Evolutionary conservation across 2,113 vertebrate species (phyloP).

Genomic region (Brienomyrus longianalis): DNA sequence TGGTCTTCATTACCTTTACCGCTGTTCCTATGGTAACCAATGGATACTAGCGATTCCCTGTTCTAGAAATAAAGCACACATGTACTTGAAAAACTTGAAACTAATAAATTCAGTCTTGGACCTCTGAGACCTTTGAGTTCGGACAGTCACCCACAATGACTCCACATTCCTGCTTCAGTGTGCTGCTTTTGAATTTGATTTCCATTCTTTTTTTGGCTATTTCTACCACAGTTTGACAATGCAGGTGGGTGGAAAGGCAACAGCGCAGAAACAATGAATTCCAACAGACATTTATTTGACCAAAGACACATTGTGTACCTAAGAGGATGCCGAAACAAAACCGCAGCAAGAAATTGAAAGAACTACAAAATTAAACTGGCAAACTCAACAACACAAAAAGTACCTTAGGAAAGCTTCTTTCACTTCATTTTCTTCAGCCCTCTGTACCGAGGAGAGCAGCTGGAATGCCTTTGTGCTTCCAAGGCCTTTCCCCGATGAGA

Average conservation of each 20-base stretch:
- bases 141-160: background rate
- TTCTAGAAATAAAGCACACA: background rate
- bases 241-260: background rate
- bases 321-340: background rate
- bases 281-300: background rate
- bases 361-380: background rate
- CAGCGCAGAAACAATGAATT: background rate
- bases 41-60: background rate
- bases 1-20: background rate
- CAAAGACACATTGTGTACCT: background rate
- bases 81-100: background rate
- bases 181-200: background rate
- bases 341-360: background rate
- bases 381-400: background rate
- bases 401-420: background rate
- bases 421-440: background rate
- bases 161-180: background rate
- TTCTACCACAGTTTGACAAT: background rate
- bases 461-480: background rate
- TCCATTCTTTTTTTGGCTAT: background rate
- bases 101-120: background rate
- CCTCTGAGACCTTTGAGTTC: background rate
- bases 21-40: background rate
- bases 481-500: background rate
- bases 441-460: background rate